Evolutionary conservation across 2,113 vertebrate species (phyloP), one percentile per base, ranked within the genome.

Genomic region (Labeo rohita): DNA sequence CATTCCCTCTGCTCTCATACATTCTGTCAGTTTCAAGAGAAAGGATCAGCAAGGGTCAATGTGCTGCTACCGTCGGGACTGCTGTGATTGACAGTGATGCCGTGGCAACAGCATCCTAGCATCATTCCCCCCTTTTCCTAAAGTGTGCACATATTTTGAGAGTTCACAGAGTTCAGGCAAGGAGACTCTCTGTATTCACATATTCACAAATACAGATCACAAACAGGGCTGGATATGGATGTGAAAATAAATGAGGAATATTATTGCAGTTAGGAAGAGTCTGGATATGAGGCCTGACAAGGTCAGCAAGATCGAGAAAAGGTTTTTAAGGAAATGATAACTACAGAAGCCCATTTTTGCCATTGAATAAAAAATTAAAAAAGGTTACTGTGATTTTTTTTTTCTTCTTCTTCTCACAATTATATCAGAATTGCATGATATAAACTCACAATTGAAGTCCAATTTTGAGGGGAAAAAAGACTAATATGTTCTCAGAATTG

Each of bases 1-100:
- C 80, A 73, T 61, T 86, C 66, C 66, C 47, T 39, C 36, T 70
- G 56, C 36, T 56, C 66, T 78, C 73, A 59, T 80, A 23, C 34
- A 23, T 12, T 34, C 68, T 61, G 56, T 47, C 39, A 80, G 56
- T 65, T 63, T 80, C 36, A 80, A 65, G 36, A 47, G 78, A 63
- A 80, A 23, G 59, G 56, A 47, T 65, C 56, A 63, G 47, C 50
- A 18, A 36, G 75, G 75, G 75, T 80, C 56, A 80, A 16, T 63
- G n/a, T 63, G 36, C 9, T n/a, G 39, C 36, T 47, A 63, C 56
- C 2, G 36, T 43, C 59, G 56, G 78, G 56, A 23, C n/a, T 5
- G 36, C 39, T 23, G 78, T 65, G 78, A 80, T 47, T 65, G 78
- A 80, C 56, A 47, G 36, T 23, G 78, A 61, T 80, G 21, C 78